These are phyloP conservation scores for Callocephalon fimbriatum DNA, from an alignment of 2,113 vertebrate genomes.

Conservation along the genomic window DNA sequence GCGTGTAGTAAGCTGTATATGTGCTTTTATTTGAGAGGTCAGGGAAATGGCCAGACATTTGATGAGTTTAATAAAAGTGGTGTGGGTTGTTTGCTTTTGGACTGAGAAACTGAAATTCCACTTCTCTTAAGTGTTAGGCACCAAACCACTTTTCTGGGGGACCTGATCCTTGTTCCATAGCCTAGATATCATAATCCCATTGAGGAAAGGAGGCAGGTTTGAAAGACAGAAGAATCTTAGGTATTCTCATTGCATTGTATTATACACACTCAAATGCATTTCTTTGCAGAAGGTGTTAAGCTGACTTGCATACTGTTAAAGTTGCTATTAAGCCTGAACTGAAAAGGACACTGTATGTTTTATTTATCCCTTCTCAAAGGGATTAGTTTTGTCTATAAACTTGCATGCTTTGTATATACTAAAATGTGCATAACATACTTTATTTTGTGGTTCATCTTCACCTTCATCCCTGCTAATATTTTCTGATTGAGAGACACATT, in stretches of 20 bases:
- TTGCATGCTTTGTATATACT: not conserved
- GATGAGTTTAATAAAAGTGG: not conserved
- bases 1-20: not conserved
- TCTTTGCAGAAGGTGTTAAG: not conserved
- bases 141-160: not conserved
- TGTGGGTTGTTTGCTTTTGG: not conserved
- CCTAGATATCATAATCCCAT: not conserved
- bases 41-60: not conserved
- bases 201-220: not conserved
- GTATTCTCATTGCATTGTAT: not conserved
- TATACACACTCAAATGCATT: not conserved
- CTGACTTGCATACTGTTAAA: not conserved
- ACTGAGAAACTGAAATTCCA: not conserved
- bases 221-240: not conserved
- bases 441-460: not conserved
- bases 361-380: not conserved
- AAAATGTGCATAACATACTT: not conserved
- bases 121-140: not conserved
- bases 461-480: not conserved
- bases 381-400: not conserved
- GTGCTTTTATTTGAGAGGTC: not conserved
- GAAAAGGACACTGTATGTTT: not conserved
- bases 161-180: not conserved
- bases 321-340: not conserved
- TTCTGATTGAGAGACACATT: not conserved